phyloP scores from a whole-genome alignment of 64 coral and sea anemone species.

The Stichodactyla mertensii region DNA sequence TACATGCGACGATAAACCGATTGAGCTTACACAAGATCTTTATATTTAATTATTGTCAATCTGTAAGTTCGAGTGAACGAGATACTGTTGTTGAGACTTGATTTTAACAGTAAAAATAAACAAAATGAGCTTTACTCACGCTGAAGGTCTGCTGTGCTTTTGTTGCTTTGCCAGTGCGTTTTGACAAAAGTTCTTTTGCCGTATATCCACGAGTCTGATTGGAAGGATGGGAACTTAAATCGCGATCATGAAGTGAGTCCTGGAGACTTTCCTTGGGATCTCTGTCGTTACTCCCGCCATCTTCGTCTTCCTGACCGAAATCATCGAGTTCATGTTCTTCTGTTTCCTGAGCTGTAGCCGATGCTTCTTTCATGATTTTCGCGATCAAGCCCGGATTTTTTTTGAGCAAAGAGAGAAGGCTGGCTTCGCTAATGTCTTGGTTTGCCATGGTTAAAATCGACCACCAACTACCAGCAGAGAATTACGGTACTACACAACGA shows the following conservation, averaged over 20 bases:
- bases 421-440: background rate
- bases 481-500: too few relatives aligned
- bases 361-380: background rate
- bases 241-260: background rate
- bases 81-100: too few relatives aligned
- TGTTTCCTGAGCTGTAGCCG: background rate
- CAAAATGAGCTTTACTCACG: slow-evolving; percentile 2
- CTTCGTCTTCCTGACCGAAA: background rate
- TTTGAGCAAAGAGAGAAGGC: background rate
- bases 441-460: too few relatives aligned
- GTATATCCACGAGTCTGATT: slow-evolving; percentile 9
- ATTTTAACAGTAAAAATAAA: background rate
- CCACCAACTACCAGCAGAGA: too few relatives aligned
- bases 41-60: too few relatives aligned
- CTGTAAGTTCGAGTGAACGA: too few relatives aligned
- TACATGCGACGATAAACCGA: too few relatives aligned
- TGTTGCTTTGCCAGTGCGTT: slow-evolving; percentile 26
- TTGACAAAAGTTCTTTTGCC: slow-evolving; percentile 40
- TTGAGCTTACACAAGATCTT: too few relatives aligned
- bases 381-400: background rate
- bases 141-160: slow-evolving; percentile 37
- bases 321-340: background rate
- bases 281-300: background rate
- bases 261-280: too few relatives aligned
- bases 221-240: background rate